Conservation (phyloP, 2,797 vertebrate species). For the Takifugu rubripes region DNA sequence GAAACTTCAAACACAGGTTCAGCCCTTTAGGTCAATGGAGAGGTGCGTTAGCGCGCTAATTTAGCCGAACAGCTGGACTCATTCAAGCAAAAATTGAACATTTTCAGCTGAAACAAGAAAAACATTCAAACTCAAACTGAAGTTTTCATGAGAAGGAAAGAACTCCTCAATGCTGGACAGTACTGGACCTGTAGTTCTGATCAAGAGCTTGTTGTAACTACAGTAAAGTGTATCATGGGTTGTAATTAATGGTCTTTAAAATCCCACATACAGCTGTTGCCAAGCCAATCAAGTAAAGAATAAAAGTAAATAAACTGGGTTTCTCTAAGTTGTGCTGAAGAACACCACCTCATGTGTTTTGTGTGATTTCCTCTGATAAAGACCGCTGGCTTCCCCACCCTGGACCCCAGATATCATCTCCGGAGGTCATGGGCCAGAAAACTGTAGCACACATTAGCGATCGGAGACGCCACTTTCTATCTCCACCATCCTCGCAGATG, state of each 20-base stretch:
- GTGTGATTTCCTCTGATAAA: neutral
- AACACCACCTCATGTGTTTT: neutral
- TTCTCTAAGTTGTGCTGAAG: neutral
- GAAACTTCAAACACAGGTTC: too few relatives aligned
- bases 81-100: too few relatives aligned
- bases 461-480: constrained; percentile 24
- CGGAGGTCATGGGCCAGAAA: constrained; percentile 47
- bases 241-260: neutral
- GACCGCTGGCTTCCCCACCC: neutral
- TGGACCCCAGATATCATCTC: constrained; percentile 46
- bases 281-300: neutral
- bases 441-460: constrained; percentile 46
- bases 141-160: too few relatives aligned
- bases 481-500: constrained; percentile 55
- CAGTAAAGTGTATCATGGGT: too few relatives aligned
- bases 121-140: too few relatives aligned
- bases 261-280: neutral
- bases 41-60: too few relatives aligned
- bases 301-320: neutral
- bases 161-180: too few relatives aligned
- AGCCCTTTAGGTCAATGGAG: too few relatives aligned
- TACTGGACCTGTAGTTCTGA: too few relatives aligned
- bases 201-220: too few relatives aligned
- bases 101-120: too few relatives aligned
- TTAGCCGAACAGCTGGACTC: too few relatives aligned